Conservation (phyloP, 92 coral and sea anemone genomes). For the Actinernus sp. region DNA sequence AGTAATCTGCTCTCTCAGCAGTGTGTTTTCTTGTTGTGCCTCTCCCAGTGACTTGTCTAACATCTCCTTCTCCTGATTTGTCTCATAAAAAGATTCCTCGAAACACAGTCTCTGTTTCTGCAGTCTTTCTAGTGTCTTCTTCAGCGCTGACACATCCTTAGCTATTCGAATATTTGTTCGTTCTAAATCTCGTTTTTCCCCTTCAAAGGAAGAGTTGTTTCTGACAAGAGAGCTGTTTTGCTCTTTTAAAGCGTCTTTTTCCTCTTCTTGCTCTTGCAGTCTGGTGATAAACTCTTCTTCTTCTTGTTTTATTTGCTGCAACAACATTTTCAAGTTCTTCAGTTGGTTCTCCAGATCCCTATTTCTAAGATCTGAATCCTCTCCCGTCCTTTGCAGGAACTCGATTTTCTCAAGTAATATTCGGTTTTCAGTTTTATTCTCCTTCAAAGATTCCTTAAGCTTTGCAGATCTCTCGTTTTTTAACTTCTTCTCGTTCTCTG, state of each 20-base stretch:
- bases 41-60: conserved; percentile 64
- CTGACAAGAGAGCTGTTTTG: conserved; percentile 66
- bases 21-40: conserved; percentile 61
- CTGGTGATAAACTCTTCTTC: conserved; percentile 67
- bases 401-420: conserved; percentile 66
- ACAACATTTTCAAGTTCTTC: conserved; percentile 60
- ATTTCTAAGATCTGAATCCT: conserved; percentile 67
- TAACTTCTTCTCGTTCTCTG: conserved; percentile 79
- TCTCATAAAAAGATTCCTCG: conserved; percentile 84
- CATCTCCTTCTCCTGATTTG: conserved; percentile 75
- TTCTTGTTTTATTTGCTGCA: conserved; percentile 65
- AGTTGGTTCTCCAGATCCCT: conserved; percentile 79
- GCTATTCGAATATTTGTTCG: conserved; percentile 76
- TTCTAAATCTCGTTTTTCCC: conserved; percentile 77
- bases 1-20: conserved; percentile 59
- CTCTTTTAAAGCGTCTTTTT: conserved; percentile 50
- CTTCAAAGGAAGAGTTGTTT: conserved; percentile 79
- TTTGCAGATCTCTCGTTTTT: conserved; percentile 62
- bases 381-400: conserved; percentile 66
- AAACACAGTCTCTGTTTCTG: conserved; percentile 82
- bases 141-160: conserved; percentile 83
- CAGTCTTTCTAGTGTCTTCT: conserved; percentile 80
- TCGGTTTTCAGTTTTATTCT: conserved; percentile 69
- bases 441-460: conserved; percentile 69
- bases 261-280: conserved; percentile 62